Evolutionary conservation across 1,140 invertebrate species (phyloP), one percentile per base, ranked within the genome.

Genomic region (Gonatopus flavifemur): DNA sequence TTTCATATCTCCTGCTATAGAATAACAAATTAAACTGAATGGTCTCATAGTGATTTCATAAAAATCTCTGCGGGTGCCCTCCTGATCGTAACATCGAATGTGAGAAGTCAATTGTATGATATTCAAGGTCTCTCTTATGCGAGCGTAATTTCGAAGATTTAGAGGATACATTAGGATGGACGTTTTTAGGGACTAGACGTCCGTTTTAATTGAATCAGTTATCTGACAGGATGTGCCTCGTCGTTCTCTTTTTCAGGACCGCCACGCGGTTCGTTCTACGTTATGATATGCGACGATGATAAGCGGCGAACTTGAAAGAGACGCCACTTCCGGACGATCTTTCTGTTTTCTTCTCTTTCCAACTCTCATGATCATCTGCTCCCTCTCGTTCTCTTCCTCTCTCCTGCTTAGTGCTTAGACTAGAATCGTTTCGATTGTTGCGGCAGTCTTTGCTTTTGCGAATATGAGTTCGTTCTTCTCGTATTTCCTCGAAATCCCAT

Each of bases 301-400:
- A 59, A 59, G 48, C 59, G 57, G 59, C 57, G 15, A 12, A 44
- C 41, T 52, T 61, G 43, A 52, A 59, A 61, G 52, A 24, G 51
- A 15, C 24, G n/a, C 24, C 28, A 30, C 25, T 61, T 61, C 57
- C 59, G 44, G 58, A 13, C 37, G 12, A 32, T 22, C 30, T 22
- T 41, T 51, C 47, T 42, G 22, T 35, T 21, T 35, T 45, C 43
- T 33, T 35, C 31, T 22, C 24, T 45, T 45, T 45, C 28, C 16
- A 13, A 13, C 28, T 18, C 40, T 16, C n/a, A n/a, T n/a, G n/a
- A n/a, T n/a, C n/a, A n/a, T n/a, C n/a, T 15, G 6, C 25, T 12
- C 25, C 25, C 25, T 18, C 28, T 12, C 13, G 18, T 18, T 28
- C n/a, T 35, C 19, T 44, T 33, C 36, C 5, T 45, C 2, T 24